Evolutionary conservation across 2,888 invertebrate species (phyloP), one percentile per base, ranked within the genome.

Genomic region (Trichopoda pennipes): DNA sequence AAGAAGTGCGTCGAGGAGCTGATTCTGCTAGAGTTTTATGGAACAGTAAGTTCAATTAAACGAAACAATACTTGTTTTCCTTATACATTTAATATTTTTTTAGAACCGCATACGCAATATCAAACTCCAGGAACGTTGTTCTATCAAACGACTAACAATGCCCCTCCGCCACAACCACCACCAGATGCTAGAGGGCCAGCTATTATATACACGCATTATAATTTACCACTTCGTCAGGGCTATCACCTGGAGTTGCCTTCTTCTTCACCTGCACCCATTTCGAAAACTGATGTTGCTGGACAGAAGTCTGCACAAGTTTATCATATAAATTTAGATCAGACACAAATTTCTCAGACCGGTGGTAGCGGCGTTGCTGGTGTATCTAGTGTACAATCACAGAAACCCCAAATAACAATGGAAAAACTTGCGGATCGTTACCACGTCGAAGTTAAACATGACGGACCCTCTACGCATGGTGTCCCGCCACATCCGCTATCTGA

Each of bases 1-100:
- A 96, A 91, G 96, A 96, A 91, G 94, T 94, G 89, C 94, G 95
- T 89, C 94, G 95, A 92, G 94, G 95, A 90, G 94, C 95, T 90
- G 95, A 95, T 91, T 94, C 95, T 93, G 94, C 96, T 88, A 95
- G 96, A 90, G 95, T 96, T 88, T 94, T 96, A 86, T 96, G 96
- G 96, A 96, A 96, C 93, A 96, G 96, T 95, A 93, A 95, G 95
- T 94, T 76, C 14, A 19, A 32, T 72, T 44, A 9, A 1, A 16
- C n/a, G 35, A n/a, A n/a, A 21, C 19, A 4, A 21, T 21, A 38
- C 6, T 12, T 28, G 23, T 53, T 21, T 23, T 14, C 16, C 9
- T 19, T 49, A 21, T 32, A 7, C 35, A 28, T 8, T 28, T 28
- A 28, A 28, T 55, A 61, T 38, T 28, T 28, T n/a, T 42, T 68